Evolutionary conservation across 1,140 invertebrate species (phyloP), one percentile per base, ranked within the genome.

Genomic region (Drosophila parvula): DNA sequence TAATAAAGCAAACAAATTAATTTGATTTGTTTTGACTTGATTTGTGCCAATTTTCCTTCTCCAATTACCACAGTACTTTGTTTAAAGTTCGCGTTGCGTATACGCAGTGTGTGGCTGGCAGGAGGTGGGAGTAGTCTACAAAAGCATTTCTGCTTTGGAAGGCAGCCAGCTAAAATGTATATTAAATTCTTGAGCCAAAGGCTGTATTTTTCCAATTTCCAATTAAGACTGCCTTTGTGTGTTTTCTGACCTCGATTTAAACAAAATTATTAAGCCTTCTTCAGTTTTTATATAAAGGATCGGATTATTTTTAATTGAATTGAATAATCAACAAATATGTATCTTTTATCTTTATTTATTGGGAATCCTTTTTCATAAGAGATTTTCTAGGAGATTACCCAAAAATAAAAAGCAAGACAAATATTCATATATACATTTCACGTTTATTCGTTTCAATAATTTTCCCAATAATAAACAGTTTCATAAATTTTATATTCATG

Each of bases 1-100:
- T 68, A 77, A 77, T 75, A 75, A 75, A 65, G 44, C 36, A 58
- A 76, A 76, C 61, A 76, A 76, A 68, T 76, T 76, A 76, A 68
- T 71, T 71, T 71, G 68, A 71, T 71, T 60, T 71, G 65, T 36
- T 71, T 56, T 48, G 41, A 47, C 16, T 68, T 41, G 62, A 69
- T 44, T 68, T 27, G 65, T 22, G 18, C 62, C 38, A 12, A 68
- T 68, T 69, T 36, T 22, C 28, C 18, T 36, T 44, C 16, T 38
- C 16, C 30, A 68, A 44, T 69, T 67, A 67, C 36, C 10, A 27
- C 12, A 22, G 18, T 5, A 50, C 36, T 34, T 68, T 68, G n/a
- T 34, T 41, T 30, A 47, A 48, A 14, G 22, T 51, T 34, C 14
- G 7, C 12, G 16, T 38, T 61, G 59, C 59, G 59, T 55, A 61